Evolutionary conservation across 2,113 vertebrate species (phyloP).

Genomic region (Chascanopsetta lugubris): DNA sequence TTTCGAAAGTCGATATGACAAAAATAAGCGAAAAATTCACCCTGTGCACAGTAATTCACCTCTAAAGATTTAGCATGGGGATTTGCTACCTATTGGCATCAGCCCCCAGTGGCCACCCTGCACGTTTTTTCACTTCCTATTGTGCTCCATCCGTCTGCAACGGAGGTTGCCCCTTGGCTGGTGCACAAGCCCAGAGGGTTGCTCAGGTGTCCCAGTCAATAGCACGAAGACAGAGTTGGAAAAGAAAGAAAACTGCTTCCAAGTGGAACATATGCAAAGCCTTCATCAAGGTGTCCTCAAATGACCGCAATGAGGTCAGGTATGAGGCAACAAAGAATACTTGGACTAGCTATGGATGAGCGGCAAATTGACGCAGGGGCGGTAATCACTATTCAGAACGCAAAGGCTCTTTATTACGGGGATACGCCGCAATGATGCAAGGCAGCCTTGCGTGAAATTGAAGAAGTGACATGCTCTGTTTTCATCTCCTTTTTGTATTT

Average conservation of each 20-base stretch:
- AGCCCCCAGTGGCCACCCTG: no score
- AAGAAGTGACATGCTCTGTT: conserved; percentile 80
- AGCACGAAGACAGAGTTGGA: conserved; percentile 48
- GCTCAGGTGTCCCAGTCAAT: conserved; percentile 54
- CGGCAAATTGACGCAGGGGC: conserved; percentile 31
- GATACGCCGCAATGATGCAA: conserved; percentile 78
- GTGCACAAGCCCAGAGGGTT: conserved; percentile 47
- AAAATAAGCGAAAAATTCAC: no score
- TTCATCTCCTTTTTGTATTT: conserved; percentile 69
- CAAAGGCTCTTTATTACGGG: conserved; percentile 75
- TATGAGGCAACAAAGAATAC: conserved; percentile 16
- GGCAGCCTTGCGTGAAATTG: conserved; percentile 80
- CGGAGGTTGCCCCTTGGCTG: no score
- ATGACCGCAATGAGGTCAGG: conserved; percentile 40
- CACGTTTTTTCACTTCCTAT: no score
- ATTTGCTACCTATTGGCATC: no score
- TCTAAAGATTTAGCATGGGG: no score
- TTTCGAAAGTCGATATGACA: no score
- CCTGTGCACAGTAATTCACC: no score
- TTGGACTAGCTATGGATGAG: conserved; percentile 21
- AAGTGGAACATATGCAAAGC: conserved; percentile 4
- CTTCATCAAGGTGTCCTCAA: conserved; percentile 17
- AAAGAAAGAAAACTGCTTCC: conserved; percentile 50
- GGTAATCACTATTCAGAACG: conserved; percentile 77
- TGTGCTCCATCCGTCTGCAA: no score